phyloP scores from a whole-genome alignment of 2,113 vertebrate genomes.

The Heptranchias perlo region DNA sequence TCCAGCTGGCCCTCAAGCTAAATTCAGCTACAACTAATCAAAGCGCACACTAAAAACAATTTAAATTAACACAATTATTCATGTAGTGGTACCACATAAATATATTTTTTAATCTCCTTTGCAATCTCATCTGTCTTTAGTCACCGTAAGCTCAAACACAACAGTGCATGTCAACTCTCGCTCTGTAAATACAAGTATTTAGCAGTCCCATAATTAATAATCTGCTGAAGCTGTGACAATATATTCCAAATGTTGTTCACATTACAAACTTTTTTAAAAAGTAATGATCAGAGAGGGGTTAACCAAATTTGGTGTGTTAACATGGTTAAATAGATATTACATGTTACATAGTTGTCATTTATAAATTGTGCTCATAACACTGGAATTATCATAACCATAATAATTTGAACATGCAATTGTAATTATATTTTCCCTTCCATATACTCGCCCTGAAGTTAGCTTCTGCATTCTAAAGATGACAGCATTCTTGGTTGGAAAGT shows the following conservation, averaged over 20 bases:
- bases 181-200: not conserved
- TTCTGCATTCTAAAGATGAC: not conserved
- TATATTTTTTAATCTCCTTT: not conserved
- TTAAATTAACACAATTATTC: not conserved
- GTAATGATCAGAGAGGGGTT: not conserved
- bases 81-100: not conserved
- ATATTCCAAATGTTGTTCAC: not conserved
- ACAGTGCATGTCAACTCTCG: not conserved
- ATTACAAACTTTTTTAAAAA: not conserved
- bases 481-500: not conserved
- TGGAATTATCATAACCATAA: not conserved
- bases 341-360: not conserved
- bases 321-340: not conserved
- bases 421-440: not conserved
- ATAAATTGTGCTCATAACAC: not conserved
- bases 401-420: not conserved
- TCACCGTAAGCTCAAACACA: not conserved
- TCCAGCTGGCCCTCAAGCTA: slow-evolving; percentile 6
- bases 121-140: not conserved
- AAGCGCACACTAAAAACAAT: not conserved
- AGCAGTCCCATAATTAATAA: not conserved
- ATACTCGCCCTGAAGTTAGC: not conserved
- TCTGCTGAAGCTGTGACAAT: not conserved
- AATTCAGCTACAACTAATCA: slow-evolving; percentile 18
- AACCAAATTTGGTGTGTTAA: not conserved